Evolutionary conservation across 2,888 invertebrate genomes (phyloP), one percentile per base, ranked within the genome.

Genomic region (Polymixis flavicincta): DNA sequence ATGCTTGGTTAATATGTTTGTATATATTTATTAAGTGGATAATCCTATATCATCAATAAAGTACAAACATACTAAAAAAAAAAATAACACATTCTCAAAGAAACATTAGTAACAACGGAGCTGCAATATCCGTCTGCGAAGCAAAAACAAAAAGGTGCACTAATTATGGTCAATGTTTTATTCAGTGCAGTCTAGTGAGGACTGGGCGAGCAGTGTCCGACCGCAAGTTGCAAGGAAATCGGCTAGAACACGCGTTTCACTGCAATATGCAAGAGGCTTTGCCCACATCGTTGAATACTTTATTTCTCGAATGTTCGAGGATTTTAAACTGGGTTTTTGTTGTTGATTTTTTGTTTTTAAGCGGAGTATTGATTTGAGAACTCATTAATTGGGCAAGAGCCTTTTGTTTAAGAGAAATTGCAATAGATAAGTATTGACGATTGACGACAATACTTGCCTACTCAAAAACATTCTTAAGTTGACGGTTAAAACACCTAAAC

Each of bases 111-210:
- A 67, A 82, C 78, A 71, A 69, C 19, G n/a, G 11, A 25, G 5
- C 52, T 32, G 50, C 55, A 80, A 82, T 75, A 67, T 70, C 67
- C 63, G 69, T 69, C 37, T 59, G 57, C 37, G 32, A 42, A 60
- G 66, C 17, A 63, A 73, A 84, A 71, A 86, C 45, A 63, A 71
- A 88, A 84, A 85, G 67, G 65, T 69, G 50, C 76, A 86, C 81
- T 88, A 88, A 90, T 90, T 89, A 88, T 81, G 83, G 54, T 65
- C 57, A 71, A 83, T 90, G 80, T 87, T 86, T 91, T 91, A 91
- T 91, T 90, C 89, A 90, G 80, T 71, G 71, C 76, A 77, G 85
- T 83, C 82, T 66, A 67, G 71, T 66, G 61, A 71, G 74, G 78
- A 76, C 70, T 57, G 79, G 77, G 76, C 59, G 78, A 85, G 81